A percentile compares a stretch with the other conserved stretches of the same genome.
Conservation (phyloP, 2,113 vertebrate species). For the Ceyx margarethae region DNA sequence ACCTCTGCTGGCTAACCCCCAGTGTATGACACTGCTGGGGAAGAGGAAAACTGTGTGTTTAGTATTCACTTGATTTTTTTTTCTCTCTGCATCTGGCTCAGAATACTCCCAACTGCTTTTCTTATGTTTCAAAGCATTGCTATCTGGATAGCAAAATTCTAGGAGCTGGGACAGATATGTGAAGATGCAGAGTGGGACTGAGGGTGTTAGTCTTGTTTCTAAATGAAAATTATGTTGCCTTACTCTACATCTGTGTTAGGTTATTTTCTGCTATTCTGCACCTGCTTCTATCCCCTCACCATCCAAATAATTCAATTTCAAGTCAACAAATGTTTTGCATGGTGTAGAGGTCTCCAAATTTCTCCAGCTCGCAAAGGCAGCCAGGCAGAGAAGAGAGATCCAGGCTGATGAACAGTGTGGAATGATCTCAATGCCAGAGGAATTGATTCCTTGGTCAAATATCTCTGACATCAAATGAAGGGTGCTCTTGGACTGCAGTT, state of each 20-base stretch:
- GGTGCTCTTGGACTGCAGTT: background rate
- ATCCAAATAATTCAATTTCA: background rate
- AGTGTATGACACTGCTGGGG: background rate
- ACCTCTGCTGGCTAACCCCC: background rate
- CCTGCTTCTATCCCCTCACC: background rate
- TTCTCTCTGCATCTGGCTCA: background rate
- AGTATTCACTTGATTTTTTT: background rate
- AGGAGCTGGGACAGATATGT: background rate
- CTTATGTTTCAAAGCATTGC: background rate
- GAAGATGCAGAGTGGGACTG: background rate
- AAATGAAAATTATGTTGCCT: background rate
- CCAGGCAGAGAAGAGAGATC: background rate
- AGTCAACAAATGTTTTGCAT: background rate
- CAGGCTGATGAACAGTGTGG: background rate
- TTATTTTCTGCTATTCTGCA: background rate
- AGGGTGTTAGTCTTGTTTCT: background rate
- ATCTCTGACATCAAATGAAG: background rate
- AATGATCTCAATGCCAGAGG: background rate
- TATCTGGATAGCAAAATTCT: background rate
- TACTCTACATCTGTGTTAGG: background rate
- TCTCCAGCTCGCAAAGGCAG: background rate
- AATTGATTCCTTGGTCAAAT: background rate
- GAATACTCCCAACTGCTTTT: background rate
- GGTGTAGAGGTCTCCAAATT: background rate
- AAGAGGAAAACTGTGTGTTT: background rate